Conservation (phyloP, 2,797 vertebrate genomes). For the Cygnus olor region DNA sequence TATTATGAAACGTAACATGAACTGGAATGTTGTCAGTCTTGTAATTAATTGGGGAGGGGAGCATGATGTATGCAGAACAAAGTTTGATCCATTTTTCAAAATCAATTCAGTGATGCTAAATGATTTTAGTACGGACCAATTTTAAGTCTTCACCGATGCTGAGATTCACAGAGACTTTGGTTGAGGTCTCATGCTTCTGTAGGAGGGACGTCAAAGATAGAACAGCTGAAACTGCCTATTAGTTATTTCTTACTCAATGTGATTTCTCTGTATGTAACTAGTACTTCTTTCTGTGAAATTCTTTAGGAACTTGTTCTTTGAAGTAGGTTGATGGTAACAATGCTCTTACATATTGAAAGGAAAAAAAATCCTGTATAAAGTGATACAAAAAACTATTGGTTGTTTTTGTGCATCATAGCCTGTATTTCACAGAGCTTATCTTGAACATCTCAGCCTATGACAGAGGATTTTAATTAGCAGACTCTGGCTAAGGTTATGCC, state of each 20-base stretch:
- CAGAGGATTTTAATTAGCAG: background rate
- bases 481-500: background rate
- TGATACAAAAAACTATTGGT: background rate
- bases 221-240: background rate
- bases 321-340: background rate
- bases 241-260: background rate
- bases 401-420: background rate
- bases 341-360: background rate
- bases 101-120: background rate
- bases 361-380: background rate
- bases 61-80: background rate
- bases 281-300: background rate
- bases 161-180: background rate
- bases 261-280: background rate
- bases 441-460: background rate
- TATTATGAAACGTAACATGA: background rate
- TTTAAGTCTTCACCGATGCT: background rate
- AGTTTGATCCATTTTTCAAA: background rate
- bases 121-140: background rate
- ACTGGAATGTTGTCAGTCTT: background rate
- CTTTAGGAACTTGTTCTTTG: background rate
- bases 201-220: background rate
- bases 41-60: background rate
- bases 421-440: too few species aligned
- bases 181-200: background rate